Evolutionary conservation across 2,888 invertebrate species (phyloP).

Genomic region (Didymodactylos carnosus): DNA sequence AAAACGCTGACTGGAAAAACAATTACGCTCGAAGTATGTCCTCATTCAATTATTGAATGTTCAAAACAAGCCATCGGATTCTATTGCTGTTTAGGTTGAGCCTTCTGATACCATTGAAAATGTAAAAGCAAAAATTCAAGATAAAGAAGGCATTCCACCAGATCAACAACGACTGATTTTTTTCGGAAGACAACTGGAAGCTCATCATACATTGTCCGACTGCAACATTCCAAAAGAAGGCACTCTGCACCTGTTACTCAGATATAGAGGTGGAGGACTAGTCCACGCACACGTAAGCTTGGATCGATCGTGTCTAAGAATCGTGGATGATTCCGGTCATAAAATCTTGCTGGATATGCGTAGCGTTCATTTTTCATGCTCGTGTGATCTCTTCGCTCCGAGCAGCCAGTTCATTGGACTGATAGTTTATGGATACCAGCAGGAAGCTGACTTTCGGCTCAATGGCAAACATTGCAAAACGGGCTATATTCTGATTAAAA

Average conservation of each 20-base stretch:
- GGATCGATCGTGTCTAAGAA: no score
- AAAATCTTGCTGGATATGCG: no score
- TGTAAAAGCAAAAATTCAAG: constrained; percentile 65
- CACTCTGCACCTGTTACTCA: constrained; percentile 63
- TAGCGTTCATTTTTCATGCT: no score
- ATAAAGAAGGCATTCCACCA: constrained; percentile 69
- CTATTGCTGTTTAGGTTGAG: constrained; percentile 39
- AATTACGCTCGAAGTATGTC: constrained; percentile 52
- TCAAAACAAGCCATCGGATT: neutral
- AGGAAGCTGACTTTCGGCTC: neutral
- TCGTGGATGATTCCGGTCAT: no score
- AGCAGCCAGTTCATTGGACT: neutral
- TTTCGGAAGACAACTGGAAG: constrained; percentile 45
- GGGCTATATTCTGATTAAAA: neutral
- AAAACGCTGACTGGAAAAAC: constrained; percentile 81
- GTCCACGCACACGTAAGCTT: neutral
- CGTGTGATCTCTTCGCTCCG: no score
- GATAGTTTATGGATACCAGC: neutral
- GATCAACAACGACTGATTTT: constrained; percentile 62
- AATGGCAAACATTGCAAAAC: neutral
- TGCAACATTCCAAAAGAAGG: constrained; percentile 52
- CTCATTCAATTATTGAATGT: neutral
- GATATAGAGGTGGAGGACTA: constrained; percentile 47
- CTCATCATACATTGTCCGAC: constrained; percentile 43
- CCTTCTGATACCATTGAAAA: constrained; percentile 19